A percentile compares a stretch with the other conserved stretches of the same genome.
Evolutionary conservation across 2,113 vertebrate genomes (phyloP).

Genomic region (Chaetorhynchus papuensis): DNA sequence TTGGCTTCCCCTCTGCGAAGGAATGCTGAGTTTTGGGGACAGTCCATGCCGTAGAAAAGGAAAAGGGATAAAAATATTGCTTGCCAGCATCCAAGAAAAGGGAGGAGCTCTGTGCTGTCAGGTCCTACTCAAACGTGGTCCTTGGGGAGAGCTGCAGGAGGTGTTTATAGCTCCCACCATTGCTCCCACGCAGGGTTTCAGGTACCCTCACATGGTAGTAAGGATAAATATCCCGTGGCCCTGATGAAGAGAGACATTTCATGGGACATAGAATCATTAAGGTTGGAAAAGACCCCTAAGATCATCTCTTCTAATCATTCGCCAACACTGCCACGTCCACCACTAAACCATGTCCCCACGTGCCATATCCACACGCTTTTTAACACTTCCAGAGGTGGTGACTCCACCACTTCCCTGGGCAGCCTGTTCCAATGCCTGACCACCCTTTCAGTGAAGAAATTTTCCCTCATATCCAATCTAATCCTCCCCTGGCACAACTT

Average conservation of each 20-base stretch:
- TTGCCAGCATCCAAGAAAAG: not conserved
- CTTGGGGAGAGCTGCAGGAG: not conserved
- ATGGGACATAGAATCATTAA: not conserved
- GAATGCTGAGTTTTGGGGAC: not conserved
- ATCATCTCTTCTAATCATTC: not conserved
- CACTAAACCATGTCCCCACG: not conserved
- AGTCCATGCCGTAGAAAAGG: not conserved
- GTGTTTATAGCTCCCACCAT: not conserved
- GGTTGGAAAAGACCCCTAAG: not conserved
- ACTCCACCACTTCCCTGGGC: not conserved
- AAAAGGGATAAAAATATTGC: not conserved
- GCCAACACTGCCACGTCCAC: not conserved
- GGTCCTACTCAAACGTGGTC: not conserved
- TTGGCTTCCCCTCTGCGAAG: not conserved
- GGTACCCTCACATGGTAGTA: not conserved
- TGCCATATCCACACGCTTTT: accelerated
- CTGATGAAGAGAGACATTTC: not conserved
- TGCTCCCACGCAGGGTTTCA: not conserved
- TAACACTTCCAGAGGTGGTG: not conserved
- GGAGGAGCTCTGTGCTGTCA: not conserved
- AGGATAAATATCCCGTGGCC: not conserved
- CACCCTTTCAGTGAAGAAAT: not conserved
- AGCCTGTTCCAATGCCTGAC: not conserved
- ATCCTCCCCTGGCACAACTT: not conserved
- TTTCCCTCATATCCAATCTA: not conserved